Conservation (phyloP, 2,113 vertebrate species). For the Heptranchias perlo region DNA sequence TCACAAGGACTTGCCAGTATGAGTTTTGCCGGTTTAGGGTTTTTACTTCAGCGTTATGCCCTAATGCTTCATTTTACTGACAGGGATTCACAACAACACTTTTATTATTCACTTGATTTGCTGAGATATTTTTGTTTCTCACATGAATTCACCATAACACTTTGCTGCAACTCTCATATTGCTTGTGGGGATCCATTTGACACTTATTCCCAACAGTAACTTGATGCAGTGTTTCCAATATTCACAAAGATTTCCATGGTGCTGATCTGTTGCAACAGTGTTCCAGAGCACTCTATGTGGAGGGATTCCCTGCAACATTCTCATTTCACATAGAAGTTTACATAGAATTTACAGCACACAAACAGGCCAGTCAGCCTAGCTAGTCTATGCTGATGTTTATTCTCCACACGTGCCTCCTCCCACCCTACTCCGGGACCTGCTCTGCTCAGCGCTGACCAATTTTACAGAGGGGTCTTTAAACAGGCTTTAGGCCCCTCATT, state of each 20-base stretch:
- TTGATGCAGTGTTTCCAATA: not conserved
- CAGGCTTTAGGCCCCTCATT: too few species aligned
- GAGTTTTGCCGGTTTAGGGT: not conserved
- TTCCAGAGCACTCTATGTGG: not conserved
- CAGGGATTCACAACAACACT: not conserved
- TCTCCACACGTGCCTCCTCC: not conserved
- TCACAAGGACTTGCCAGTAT: not conserved
- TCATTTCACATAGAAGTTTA: not conserved
- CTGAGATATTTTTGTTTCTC: not conserved
- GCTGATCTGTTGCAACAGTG: not conserved
- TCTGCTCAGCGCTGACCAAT: too few species aligned
- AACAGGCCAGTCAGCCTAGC: not conserved
- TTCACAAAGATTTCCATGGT: not conserved
- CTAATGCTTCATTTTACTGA: not conserved
- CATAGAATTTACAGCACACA: not conserved
- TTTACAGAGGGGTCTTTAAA: too few species aligned
- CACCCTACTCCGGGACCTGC: too few species aligned
- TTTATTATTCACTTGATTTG: not conserved
- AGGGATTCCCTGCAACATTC: not conserved
- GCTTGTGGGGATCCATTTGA: not conserved
- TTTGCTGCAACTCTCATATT: not conserved
- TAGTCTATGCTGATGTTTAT: not conserved
- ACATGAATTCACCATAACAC: not conserved
- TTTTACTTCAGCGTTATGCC: not conserved
- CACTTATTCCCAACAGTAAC: not conserved